These are phyloP conservation scores for Saimiri boliviensis DNA, from an alignment of 2,113 vertebrate species.

Conservation along the genomic window DNA sequence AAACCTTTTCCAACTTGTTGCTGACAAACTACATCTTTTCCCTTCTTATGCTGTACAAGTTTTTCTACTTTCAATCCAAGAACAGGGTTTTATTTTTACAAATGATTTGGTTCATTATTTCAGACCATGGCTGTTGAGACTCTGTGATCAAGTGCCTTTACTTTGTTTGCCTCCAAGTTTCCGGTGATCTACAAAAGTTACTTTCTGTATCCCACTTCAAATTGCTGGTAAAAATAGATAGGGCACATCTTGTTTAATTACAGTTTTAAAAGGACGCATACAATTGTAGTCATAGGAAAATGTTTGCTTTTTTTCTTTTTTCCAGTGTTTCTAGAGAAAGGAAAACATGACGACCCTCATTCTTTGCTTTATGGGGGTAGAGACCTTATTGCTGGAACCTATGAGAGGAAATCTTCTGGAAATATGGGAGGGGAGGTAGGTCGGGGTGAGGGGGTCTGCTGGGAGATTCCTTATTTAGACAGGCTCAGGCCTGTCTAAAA, in stretches of 20 bases:
- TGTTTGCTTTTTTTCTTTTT: not conserved
- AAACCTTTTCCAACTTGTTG: constrained; percentile 32
- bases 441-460: not conserved
- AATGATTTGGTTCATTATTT: not conserved
- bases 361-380: not conserved
- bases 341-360: not conserved
- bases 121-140: not conserved
- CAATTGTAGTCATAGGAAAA: not conserved
- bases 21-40: constrained; percentile 49
- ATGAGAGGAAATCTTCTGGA: not conserved
- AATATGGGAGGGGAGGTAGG: not conserved
- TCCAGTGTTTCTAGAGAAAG: not conserved
- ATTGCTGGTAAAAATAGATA: not conserved
- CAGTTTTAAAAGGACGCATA: constrained; percentile 17
- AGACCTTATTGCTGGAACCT: not conserved
- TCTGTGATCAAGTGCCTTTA: not conserved
- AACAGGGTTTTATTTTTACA: not conserved
- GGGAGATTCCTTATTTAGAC: not conserved
- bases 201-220: not conserved
- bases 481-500: not conserved
- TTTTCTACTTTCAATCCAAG: constrained; percentile 42
- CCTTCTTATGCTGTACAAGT: not conserved
- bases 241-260: not conserved
- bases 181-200: not conserved
- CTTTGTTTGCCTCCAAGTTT: constrained; percentile 3